Percentiles rank a stretch among this genome's conserved stretches.
phyloP scores from a whole-genome alignment of 2,797 vertebrate species.

The Anableps anableps region DNA sequence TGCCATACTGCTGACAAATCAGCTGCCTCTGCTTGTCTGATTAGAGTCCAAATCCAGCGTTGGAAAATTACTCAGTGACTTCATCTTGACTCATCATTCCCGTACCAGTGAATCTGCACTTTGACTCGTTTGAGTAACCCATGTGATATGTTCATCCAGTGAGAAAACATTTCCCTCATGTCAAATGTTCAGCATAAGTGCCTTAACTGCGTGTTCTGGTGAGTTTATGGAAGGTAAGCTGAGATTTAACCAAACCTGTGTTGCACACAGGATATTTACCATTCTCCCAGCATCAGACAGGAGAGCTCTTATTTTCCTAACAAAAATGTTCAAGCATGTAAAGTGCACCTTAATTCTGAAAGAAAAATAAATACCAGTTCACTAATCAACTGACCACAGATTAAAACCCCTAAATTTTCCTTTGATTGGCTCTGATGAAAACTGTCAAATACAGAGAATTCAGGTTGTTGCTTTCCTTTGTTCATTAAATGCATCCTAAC shows the following conservation, averaged over 20 bases:
- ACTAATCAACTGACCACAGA: not conserved
- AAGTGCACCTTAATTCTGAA: not conserved
- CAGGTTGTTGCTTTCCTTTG: not conserved
- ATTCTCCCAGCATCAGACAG: not conserved
- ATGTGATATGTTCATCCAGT: not conserved
- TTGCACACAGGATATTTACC: not conserved
- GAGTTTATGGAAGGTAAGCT: not conserved
- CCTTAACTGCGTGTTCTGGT: not conserved
- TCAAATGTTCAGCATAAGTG: not conserved
- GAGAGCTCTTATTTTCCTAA: not conserved
- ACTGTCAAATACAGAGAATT: not conserved
- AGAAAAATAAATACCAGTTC: not conserved
- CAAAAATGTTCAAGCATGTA: not conserved
- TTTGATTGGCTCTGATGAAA: not conserved
- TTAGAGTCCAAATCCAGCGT: slow-evolving; percentile 9
- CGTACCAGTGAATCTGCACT: not conserved
- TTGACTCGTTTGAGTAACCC: slow-evolving; percentile 9
- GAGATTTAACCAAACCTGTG: not conserved
- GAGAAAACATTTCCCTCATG: not conserved
- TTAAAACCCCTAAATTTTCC: not conserved
- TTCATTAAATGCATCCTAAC: not conserved
- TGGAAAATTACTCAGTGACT: not conserved
- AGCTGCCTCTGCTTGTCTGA: not conserved
- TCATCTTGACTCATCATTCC: not conserved
- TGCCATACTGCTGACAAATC: slow-evolving; percentile 12